These are phyloP conservation scores for Caenorhabditis elegans DNA, from an alignment of 1,140 invertebrate species.

Conservation along the genomic window WBcel235 BX284606.5:8295001-8295500, in stretches of 20 bases:
- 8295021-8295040: neutral
- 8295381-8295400: neutral
- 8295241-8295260: neutral
- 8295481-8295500: neutral
- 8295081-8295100: too few species aligned
- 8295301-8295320: too few species aligned
- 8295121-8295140: neutral
- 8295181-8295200: neutral
- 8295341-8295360: neutral
- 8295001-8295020: neutral
- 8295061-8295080: too few species aligned
- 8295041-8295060: neutral
- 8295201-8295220: neutral
- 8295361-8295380: neutral
- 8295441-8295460: neutral
- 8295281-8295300: neutral
- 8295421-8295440: neutral
- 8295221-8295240: neutral
- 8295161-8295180: neutral
- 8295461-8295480: neutral
- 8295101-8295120: too few species aligned
- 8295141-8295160: neutral
- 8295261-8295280: neutral
- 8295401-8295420: neutral
- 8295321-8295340: too few species aligned